phyloP scores from a whole-genome alignment of 2,888 invertebrate genomes.

The Helleia helle region DNA sequence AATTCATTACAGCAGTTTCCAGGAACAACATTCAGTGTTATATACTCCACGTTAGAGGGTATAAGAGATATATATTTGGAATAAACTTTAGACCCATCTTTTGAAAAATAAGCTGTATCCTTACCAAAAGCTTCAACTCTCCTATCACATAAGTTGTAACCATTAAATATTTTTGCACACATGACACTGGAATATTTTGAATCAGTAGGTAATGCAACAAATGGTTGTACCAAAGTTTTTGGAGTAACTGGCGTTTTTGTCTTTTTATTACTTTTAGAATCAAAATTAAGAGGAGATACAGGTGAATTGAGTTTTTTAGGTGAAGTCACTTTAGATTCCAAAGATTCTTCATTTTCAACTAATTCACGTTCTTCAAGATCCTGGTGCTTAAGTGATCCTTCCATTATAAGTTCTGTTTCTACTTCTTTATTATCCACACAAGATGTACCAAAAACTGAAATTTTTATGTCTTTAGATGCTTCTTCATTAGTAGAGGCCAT shows the following conservation, averaged over 20 bases:
- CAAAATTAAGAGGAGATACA: constrained; percentile 24
- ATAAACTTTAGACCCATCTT: constrained; percentile 47
- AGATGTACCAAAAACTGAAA: constrained; percentile 29
- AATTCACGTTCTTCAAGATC: constrained; percentile 29
- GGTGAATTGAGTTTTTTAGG: constrained; percentile 31
- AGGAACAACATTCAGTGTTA: constrained; percentile 41
- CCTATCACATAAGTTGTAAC: constrained; percentile 54
- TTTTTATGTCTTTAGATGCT: constrained; percentile 30
- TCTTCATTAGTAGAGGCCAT: constrained; percentile 31
- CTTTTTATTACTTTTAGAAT: constrained; percentile 39
- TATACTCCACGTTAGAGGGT: constrained; percentile 50
- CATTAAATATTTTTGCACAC: constrained; percentile 41
- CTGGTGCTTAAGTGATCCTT: constrained; percentile 56
- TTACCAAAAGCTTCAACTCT: constrained; percentile 60
- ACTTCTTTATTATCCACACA: constrained; percentile 45
- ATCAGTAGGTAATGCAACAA: constrained; percentile 16
- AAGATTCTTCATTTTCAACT: constrained; percentile 23
- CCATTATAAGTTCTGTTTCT: constrained; percentile 48
- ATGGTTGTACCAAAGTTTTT: constrained; percentile 26
- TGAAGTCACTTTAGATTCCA: constrained; percentile 18
- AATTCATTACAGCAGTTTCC: constrained; percentile 48
- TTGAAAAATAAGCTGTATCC: constrained; percentile 50
- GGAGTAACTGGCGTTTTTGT: constrained; percentile 31
- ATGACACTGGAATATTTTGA: constrained; percentile 21
- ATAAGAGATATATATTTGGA: constrained; percentile 46